A percentile compares a stretch with the other conserved stretches of the same genome.
Conservation (phyloP, 1,140 invertebrate species). For the Lucilia sericata region DNA sequence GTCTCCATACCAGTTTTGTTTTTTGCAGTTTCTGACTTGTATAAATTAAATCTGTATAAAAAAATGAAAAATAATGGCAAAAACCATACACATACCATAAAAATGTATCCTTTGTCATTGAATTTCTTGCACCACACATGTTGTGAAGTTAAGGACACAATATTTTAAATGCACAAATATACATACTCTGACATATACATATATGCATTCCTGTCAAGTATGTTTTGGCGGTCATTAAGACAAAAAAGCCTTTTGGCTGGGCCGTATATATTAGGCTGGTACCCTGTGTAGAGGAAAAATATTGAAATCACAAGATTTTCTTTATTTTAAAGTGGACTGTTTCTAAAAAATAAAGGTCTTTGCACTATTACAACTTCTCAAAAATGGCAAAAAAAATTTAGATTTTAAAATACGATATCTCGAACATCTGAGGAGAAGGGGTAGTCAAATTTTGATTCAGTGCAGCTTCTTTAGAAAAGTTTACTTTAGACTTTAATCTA, state of each 20-base stretch:
- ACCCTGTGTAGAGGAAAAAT: too few relatives aligned
- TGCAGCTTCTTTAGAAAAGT: too few relatives aligned
- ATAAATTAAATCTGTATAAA: constrained; percentile 6
- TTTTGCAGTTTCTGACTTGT: background rate
- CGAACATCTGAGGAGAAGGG: too few relatives aligned
- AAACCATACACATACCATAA: background rate
- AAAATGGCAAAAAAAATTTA: too few relatives aligned
- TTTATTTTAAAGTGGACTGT: too few relatives aligned
- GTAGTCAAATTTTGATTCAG: too few relatives aligned
- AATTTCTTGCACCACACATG: constrained; percentile 2
- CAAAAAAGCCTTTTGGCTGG: constrained; percentile 1
- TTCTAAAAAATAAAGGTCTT: too few relatives aligned
- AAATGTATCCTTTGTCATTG: constrained; percentile 2
- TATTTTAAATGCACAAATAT: background rate
- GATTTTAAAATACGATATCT: too few relatives aligned
- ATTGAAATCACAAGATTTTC: too few relatives aligned
- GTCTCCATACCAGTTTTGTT: too few relatives aligned
- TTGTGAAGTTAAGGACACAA: constrained; percentile 14
- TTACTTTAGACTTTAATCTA: too few relatives aligned
- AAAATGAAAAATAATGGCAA: background rate
- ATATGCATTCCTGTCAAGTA: constrained; percentile 27
- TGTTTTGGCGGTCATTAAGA: constrained; percentile 37
- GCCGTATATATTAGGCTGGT: background rate
- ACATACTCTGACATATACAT: background rate
- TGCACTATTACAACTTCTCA: too few relatives aligned